Percentiles rank a stretch among this genome's conserved stretches.
Evolutionary conservation across 2,888 invertebrate genomes (phyloP).

Genomic region (Phengaris arion): DNA sequence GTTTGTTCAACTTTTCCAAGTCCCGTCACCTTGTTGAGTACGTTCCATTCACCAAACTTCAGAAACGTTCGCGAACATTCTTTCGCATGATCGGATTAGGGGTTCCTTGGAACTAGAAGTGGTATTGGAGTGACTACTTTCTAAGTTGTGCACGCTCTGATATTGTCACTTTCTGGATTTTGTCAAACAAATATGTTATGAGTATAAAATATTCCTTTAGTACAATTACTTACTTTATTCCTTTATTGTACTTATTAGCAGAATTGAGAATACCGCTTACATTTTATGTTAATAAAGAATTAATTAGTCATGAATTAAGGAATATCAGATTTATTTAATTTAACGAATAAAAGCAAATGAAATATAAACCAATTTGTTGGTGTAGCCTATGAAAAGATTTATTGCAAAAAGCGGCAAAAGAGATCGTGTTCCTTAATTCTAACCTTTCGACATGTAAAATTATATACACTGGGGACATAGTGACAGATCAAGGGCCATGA

Average conservation of each 20-base stretch:
- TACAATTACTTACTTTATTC: no score
- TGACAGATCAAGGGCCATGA: constrained; percentile 65
- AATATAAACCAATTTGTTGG: no score
- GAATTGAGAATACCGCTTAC: no score
- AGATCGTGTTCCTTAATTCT: neutral
- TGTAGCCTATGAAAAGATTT: neutral
- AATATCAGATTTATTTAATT: no score
- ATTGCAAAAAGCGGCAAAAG: neutral
- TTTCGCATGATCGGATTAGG: constrained; percentile 71
- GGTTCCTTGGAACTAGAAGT: constrained; percentile 65
- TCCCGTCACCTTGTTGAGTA: constrained; percentile 61
- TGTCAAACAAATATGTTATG: neutral
- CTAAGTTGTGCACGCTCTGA: constrained; percentile 52
- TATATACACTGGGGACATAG: constrained; percentile 64
- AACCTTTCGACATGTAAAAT: constrained; percentile 47
- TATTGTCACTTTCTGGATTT: constrained; percentile 53
- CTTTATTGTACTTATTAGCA: neutral
- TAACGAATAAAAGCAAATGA: no score
- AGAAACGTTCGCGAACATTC: constrained; percentile 61
- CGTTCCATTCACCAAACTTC: constrained; percentile 65
- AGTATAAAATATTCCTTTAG: neutral
- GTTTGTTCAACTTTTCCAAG: constrained; percentile 54
- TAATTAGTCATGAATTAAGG: no score
- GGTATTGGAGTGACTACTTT: constrained; percentile 54
- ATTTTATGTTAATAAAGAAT: no score